Percentiles rank a stretch among this genome's conserved stretches.
These are phyloP conservation scores for Leptodactylus fuscus DNA, from an alignment of 2,113 vertebrate species.

Conservation along the genomic window DNA sequence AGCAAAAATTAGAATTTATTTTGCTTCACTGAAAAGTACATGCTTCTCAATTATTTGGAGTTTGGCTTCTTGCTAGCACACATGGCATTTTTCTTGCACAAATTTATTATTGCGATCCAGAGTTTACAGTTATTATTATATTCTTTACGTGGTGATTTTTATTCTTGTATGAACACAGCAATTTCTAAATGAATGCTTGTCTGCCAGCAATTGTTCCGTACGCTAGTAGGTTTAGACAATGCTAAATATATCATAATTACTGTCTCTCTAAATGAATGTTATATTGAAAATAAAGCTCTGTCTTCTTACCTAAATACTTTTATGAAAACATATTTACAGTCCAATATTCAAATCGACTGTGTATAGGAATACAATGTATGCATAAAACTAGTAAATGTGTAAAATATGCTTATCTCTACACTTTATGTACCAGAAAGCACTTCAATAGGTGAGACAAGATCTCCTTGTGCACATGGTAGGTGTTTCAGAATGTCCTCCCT, in stretches of 20 bases:
- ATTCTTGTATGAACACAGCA: conserved; percentile 28
- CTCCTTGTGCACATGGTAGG: not conserved
- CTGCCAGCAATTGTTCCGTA: conserved; percentile 36
- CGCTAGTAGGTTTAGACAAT: conserved; percentile 30
- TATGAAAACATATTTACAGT: not conserved
- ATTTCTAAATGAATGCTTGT: conserved; percentile 30
- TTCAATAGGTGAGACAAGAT: fast-evolving
- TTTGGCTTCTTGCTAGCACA: conserved; percentile 31
- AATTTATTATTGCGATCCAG: conserved; percentile 28
- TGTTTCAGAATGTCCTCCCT: not conserved
- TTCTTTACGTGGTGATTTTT: conserved; percentile 33
- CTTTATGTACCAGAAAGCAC: not conserved
- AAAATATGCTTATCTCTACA: not conserved
- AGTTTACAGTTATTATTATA: conserved; percentile 44
- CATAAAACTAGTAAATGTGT: not conserved
- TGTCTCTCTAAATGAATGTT: conserved; percentile 9
- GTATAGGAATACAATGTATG: not conserved
- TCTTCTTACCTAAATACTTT: conserved; percentile 25
- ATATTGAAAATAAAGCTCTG: not conserved
- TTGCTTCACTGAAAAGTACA: conserved; percentile 13
- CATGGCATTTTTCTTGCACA: conserved; percentile 41
- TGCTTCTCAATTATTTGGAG: conserved; percentile 49
- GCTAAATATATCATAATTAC: conserved; percentile 36
- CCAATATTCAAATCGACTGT: not conserved
- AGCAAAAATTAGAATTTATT: conserved; percentile 56